Evolutionary conservation across 2,797 vertebrate species (phyloP).

Genomic region (Typhlichthys subterraneus): DNA sequence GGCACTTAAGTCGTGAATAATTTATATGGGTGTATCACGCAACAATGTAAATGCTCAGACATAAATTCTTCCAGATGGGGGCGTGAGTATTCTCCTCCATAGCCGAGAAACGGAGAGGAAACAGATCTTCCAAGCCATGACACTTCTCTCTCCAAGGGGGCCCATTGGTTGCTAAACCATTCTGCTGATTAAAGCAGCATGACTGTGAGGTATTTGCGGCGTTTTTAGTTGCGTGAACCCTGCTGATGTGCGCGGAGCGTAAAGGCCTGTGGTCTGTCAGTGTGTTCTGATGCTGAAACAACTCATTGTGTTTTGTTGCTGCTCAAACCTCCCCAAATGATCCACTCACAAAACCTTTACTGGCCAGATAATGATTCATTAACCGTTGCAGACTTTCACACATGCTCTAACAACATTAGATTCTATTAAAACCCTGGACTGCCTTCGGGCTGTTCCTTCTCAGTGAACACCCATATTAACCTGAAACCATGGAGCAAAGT

Average conservation of each 20-base stretch:
- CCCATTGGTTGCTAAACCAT: slow-evolving; percentile 40
- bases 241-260: not conserved
- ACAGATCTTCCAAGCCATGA: slow-evolving; percentile 34
- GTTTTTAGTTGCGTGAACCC: slow-evolving; percentile 32
- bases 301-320: slow-evolving; percentile 14
- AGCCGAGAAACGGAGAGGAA: slow-evolving; percentile 21
- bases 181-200: slow-evolving; percentile 36
- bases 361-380: slow-evolving; percentile 64
- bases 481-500: slow-evolving; percentile 30
- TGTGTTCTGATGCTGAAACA: no score
- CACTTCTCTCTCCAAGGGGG: slow-evolving; percentile 38
- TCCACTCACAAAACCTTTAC: slow-evolving; percentile 64
- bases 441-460: slow-evolving; percentile 28
- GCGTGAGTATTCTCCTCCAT: slow-evolving; percentile 10
- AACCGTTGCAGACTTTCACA: slow-evolving; percentile 58
- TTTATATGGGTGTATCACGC: slow-evolving; percentile 31
- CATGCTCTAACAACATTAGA: slow-evolving; percentile 63
- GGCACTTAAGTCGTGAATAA: slow-evolving; percentile 15
- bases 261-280: not conserved
- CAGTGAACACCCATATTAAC: slow-evolving; percentile 62
- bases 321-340: slow-evolving; percentile 55
- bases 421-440: slow-evolving; percentile 52
- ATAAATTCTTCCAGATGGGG: slow-evolving; percentile 54
- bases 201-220: slow-evolving; percentile 40
- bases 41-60: slow-evolving; percentile 26